Evolutionary conservation across 2,797 vertebrate genomes (phyloP), one percentile per base, ranked within the genome.

Genomic region (Phylloscopus collybita): DNA sequence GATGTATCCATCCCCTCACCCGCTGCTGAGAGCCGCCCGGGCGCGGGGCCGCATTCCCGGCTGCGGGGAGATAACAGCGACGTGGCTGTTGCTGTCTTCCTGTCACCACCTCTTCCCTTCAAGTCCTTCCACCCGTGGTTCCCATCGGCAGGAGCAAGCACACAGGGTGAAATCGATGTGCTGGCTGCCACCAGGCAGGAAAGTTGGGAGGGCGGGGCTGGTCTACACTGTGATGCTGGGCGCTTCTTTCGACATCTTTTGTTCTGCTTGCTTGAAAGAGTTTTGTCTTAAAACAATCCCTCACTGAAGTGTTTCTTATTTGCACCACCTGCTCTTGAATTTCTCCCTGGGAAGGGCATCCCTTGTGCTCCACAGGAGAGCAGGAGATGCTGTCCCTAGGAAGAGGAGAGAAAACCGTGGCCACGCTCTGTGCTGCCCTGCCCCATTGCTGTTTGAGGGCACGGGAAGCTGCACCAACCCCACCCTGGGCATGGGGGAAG

Each of bases 241-340:
- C 10, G 0, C 83, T 90, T 88, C 91, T 81, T 67, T 75, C 0
- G 0, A 73, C 83, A 64, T 88, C 86, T 79, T 88, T 78, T 86
- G 82, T 92, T 95, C 83, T 54, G 57, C 88, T 92, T 94, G 83
- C 90, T 84, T 93, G 88, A 74, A 88, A 80, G 80, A 93, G 88
- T 92, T 45, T 93, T 75, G 70, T 94, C 93, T 90, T 95, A 75
- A 94, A 90, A 88, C 92, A 90, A 4, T 84, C 62, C 40, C 49
- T 80, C 70, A 60, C 80, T 94, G 86, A 85, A 95, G 92, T 88
- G 93, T 95, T 95, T 94, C 94, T 93, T 87, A 90, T n/a, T 94
- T 2, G 9, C 51, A 62, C 62, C 83, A 75, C 66, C 86, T 86
- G 64, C 67, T 95, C 80, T 66, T 8, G 7, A 81, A 56, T 79